These are phyloP conservation scores for Brachyptera risi DNA, from an alignment of 2,888 invertebrate genomes.

Conservation along the genomic window DNA sequence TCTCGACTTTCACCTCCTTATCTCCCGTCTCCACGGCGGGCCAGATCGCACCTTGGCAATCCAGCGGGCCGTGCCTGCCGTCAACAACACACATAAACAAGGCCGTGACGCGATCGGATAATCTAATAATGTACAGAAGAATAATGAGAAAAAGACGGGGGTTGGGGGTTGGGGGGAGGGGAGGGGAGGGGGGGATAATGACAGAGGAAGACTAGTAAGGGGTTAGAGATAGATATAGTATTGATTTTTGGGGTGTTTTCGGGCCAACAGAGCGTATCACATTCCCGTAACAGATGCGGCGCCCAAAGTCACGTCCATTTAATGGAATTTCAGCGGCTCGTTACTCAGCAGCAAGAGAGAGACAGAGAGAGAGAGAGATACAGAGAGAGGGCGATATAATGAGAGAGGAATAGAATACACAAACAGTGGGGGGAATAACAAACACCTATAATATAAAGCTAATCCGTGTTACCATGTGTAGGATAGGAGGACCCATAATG, in stretches of 20 bases:
- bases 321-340: conserved; percentile 33
- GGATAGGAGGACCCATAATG: not conserved
- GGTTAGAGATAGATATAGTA: conserved; percentile 23
- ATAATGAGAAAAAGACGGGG: conserved; percentile 14
- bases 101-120: not conserved
- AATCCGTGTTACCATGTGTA: conserved; percentile 12
- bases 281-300: conserved; percentile 29
- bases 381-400: conserved; percentile 11
- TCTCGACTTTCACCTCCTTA: too few relatives aligned
- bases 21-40: too few relatives aligned
- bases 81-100: not conserved
- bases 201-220: conserved; percentile 20
- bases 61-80: too few relatives aligned
- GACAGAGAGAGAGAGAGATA: conserved; percentile 15
- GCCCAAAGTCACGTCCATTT: conserved; percentile 32
- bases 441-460: conserved; percentile 21
- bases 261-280: conserved; percentile 19
- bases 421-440: conserved; percentile 24
- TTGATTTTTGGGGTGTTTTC: conserved; percentile 27
- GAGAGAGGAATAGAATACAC: conserved; percentile 23
- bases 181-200: conserved; percentile 23
- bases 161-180: too few relatives aligned
- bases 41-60: too few relatives aligned
- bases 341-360: conserved; percentile 25
- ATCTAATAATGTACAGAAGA: conserved; percentile 22